These are phyloP conservation scores for Euplexia lucipara DNA, from an alignment of 2,888 invertebrate genomes.

Conservation along the genomic window DNA sequence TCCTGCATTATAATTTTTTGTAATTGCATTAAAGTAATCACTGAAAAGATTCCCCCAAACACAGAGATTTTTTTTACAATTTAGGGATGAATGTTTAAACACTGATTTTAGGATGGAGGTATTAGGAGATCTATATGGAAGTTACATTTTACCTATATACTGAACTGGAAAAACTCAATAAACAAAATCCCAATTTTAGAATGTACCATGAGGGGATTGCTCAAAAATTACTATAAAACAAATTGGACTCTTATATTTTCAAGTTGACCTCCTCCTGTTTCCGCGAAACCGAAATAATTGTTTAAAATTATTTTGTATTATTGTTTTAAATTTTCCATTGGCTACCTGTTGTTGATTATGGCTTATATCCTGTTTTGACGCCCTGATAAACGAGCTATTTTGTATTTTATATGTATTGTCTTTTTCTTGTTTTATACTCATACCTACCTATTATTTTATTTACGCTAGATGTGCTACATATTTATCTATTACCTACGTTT, in stretches of 20 bases:
- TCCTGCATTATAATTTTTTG: slow-evolving; percentile 17
- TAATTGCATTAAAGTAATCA: slow-evolving; percentile 12
- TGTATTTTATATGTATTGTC: slow-evolving; percentile 69
- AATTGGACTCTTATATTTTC: slow-evolving; percentile 74
- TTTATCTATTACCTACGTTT: slow-evolving; percentile 53
- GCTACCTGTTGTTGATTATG: slow-evolving; percentile 68
- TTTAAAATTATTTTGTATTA: slow-evolving; percentile 70
- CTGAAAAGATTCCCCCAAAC: slow-evolving; percentile 32
- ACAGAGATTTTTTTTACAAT: slow-evolving; percentile 16
- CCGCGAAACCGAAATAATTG: slow-evolving; percentile 80
- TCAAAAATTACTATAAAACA: slow-evolving; percentile 64
- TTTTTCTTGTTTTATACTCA: slow-evolving; percentile 58
- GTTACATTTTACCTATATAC: slow-evolving; percentile 74
- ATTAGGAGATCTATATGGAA: slow-evolving; percentile 76
- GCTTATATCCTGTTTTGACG: slow-evolving; percentile 83
- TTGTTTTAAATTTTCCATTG: slow-evolving; percentile 69
- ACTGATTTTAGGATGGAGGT: slow-evolving; percentile 62
- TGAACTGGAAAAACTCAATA: slow-evolving; percentile 53
- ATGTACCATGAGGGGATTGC: slow-evolving; percentile 87
- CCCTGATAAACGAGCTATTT: slow-evolving; percentile 82
- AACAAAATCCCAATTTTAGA: slow-evolving; percentile 65
- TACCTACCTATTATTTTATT: slow-evolving; percentile 56
- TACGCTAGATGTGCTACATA: slow-evolving; percentile 56
- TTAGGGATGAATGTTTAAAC: slow-evolving; percentile 72
- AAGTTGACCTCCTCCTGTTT: slow-evolving; percentile 90